Conservation (phyloP, 2,797 vertebrate genomes). For the Nannoperca australis region DNA sequence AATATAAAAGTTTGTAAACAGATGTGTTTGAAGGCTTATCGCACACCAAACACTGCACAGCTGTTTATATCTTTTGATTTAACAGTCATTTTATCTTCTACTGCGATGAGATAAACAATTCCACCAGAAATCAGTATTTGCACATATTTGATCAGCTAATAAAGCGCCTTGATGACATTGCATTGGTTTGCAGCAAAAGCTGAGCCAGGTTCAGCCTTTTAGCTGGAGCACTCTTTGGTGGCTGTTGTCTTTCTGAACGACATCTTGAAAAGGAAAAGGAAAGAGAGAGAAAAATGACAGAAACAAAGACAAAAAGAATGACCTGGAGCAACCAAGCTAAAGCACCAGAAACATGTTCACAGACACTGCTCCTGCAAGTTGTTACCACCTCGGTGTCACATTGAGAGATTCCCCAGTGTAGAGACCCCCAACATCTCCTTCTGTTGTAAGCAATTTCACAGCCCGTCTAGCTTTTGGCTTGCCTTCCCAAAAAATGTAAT, state of each 20-base stretch:
- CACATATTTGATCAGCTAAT: background rate
- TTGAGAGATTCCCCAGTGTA: slow-evolving; percentile 54
- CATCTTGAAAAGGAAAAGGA: background rate
- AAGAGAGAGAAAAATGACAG: background rate
- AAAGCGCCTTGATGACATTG: background rate
- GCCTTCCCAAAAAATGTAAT: slow-evolving; percentile 71
- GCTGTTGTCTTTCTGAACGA: background rate
- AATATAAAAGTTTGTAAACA: background rate
- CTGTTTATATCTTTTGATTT: background rate
- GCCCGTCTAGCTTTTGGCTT: slow-evolving; percentile 74
- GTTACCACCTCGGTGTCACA: slow-evolving; percentile 68
- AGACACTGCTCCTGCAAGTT: slow-evolving; percentile 38
- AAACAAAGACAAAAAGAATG: background rate
- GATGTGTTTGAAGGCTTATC: background rate
- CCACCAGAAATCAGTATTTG: background rate
- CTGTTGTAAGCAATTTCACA: slow-evolving; percentile 82
- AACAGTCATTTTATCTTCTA: background rate
- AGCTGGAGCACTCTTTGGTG: no score
- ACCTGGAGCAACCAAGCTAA: background rate
- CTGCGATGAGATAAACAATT: background rate
- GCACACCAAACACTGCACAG: background rate
- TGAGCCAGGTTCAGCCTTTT: no score
- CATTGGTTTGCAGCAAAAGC: background rate
- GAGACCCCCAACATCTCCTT: slow-evolving; percentile 69
- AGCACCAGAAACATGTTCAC: slow-evolving; percentile 10